Base-by-base conservation (phyloP, 1,140 invertebrate genomes). In the Paramacrobiotus metropolitanus region DNA sequence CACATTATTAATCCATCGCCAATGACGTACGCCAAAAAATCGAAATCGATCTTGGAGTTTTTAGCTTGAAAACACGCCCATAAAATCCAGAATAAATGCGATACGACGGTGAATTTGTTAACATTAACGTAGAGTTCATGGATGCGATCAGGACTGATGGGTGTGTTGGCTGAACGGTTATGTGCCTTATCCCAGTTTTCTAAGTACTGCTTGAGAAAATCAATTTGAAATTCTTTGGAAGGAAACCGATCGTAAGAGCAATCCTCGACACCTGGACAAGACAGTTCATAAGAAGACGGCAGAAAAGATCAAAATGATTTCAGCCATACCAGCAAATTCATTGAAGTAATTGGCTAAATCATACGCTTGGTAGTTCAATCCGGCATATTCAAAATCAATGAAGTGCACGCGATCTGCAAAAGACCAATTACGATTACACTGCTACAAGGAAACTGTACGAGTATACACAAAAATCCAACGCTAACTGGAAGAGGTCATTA, bases 61-160 rank as follows among this genome's bases (percentile, higher is more conserved):
- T 87, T 80, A 9, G 84, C 83, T 74, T 96, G 92, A 55, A 94
- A 82, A 1, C 96, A 75, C 2, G 84, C 81, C 93, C 93, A 97
- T 55, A 89, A 73, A 3, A 82, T 84, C 93, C 93, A 97, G 65
- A 92, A 82, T 63, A 94, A 82, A 74, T 93, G 86, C 2, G 86
- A 77, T 4, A 55, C 15, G 24, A 55, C 15, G 15, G 48, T 28
- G 24, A 55, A 55, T 24, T 55, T 55, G 4, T 28, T 15, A 4
- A 55, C 48, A 4, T 20, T 15, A 4, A 20, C 4, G 48, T 55
- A 55, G 15, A 55, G 48, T 9, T 15, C 15, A 9, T 55, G 15
- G 15, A 55, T 24, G 4, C 28, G 15, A 9, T 24, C 15, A 15
- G 15, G 4, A 4, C 15, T 55, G 15, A 55, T 24, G 4, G 15